Percentiles rank a stretch among this genome's conserved stretches.
phyloP scores from a whole-genome alignment of 2,797 vertebrate genomes.

The Enteromius trimaculatus region DNA sequence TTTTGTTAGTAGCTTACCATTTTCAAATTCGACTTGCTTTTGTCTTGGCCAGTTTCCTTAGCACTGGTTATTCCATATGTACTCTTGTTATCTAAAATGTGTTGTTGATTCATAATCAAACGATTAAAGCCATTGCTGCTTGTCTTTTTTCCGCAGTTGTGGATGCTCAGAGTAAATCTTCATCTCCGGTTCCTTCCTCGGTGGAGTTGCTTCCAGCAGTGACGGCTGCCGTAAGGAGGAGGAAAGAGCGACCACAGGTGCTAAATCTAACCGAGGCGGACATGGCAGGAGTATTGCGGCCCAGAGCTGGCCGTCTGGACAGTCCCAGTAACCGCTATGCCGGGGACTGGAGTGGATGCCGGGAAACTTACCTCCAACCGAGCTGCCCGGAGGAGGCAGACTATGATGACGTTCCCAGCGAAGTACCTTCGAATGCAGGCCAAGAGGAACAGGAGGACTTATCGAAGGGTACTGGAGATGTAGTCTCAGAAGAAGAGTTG shows the following conservation, averaged over 20 bases:
- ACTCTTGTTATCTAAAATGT: not conserved
- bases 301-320: slow-evolving; percentile 85
- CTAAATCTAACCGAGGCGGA: slow-evolving; percentile 83
- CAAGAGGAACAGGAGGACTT: slow-evolving; percentile 42
- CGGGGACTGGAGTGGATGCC: slow-evolving; percentile 94
- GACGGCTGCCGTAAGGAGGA: slow-evolving; percentile 79
- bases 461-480: not conserved
- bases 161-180: slow-evolving; percentile 72
- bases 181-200: slow-evolving; percentile 53
- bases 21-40: not conserved
- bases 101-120: too few species aligned
- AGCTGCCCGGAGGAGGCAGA: slow-evolving; percentile 80
- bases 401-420: slow-evolving; percentile 87
- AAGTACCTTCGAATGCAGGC: slow-evolving; percentile 70
- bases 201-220: slow-evolving; percentile 57
- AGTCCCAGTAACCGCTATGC: slow-evolving; percentile 98
- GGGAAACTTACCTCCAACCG: slow-evolving; percentile 83
- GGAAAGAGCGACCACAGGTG: slow-evolving; percentile 88
- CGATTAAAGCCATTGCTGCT: slow-evolving; percentile 48
- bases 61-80: not conserved
- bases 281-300: slow-evolving; percentile 83
- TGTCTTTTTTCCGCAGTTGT: slow-evolving; percentile 73
- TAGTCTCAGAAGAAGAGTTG: slow-evolving; percentile 12
- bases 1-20: not conserved
- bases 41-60: not conserved